Base-by-base conservation (phyloP, 2,888 invertebrate species). In the Anticlea derivata region DNA sequence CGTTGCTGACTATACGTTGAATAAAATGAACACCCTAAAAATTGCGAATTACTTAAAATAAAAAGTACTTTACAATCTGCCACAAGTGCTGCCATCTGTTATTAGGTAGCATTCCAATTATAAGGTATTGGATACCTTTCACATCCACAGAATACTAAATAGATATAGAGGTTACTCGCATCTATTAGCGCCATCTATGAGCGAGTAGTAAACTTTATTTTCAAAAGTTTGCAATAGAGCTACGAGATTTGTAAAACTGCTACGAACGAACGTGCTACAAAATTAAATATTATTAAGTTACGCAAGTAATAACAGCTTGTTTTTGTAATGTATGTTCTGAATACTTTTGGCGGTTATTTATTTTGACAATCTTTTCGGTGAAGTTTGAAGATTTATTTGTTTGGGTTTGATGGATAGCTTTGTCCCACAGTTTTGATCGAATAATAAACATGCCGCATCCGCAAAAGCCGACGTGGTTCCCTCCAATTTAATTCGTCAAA, bases 381-480 rank as follows among this genome's bases (percentile, higher is more conserved):
- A 37, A 41, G 23, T 47, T 41, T 43, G 22, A 27, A 23, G 26
- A 27, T 47, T 37, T 52, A 27, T 45, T 55, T 57, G 39, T 55
- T 51, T 47, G 31, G 31, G 12, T 38, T 29, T 47, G 53, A 60
- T 47, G 38, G 43, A 48, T 47, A 22, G 48, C 38, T 47, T 40
- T 45, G 46, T 50, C 37, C 33, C 43, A 38, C 44, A 40, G 45
- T 53, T 50, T 51, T 49, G 47, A 49, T 53, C 50, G 54, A 68
- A 68, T 58, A 65, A 65, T 69, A 78, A 75, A 73, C 69, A 70
- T 65, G 56, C 60, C 52, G 60, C 71, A 75, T 77, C 75, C 70
- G 72, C 55, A 49, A 58, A 64, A 58, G 56, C 58, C 63, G 61
- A 61, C 61, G 68, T 54, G 66, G 61, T 59, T 66, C 69, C 70